Conservation (phyloP, 2,888 invertebrate genomes). For the Metopia argyrocephala region DNA sequence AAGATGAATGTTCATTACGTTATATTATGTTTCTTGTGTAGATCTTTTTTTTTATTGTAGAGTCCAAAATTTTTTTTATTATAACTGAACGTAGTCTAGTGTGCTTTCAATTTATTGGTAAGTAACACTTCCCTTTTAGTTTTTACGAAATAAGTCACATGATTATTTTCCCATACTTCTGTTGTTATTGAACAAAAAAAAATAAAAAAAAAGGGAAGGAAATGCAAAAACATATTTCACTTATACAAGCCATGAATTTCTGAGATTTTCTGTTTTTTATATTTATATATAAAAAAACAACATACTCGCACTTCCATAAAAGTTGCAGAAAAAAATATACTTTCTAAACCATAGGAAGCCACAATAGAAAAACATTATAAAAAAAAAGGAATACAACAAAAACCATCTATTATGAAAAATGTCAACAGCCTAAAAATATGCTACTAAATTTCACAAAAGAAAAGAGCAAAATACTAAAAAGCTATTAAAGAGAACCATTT, state of each 20-base stretch:
- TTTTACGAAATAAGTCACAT: not conserved
- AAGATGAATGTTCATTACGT: too few relatives aligned
- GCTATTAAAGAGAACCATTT: slow-evolving; percentile 10
- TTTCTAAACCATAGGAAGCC: not conserved
- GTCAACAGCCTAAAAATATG: slow-evolving; percentile 61
- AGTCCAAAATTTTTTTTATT: too few relatives aligned
- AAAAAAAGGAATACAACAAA: not conserved
- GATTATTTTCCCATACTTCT: not conserved
- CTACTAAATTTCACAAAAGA: slow-evolving; percentile 29
- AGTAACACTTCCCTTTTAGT: slow-evolving; percentile 8
- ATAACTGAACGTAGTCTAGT: not conserved
- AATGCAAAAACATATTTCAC: slow-evolving; percentile 53
- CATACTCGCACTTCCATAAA: not conserved
- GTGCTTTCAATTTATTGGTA: not conserved
- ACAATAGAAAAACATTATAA: slow-evolving; percentile 15
- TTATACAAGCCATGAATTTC: slow-evolving; percentile 54
- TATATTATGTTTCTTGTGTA: too few relatives aligned
- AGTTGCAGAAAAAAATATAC: slow-evolving; percentile 4
- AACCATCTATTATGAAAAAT: slow-evolving; percentile 39
- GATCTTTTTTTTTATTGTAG: too few relatives aligned
- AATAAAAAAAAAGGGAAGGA: slow-evolving; percentile 18
- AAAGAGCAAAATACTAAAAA: slow-evolving; percentile 30
- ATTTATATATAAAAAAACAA: slow-evolving; percentile 19
- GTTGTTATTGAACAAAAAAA: not conserved
- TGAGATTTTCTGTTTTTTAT: too few relatives aligned